Evolutionary conservation across 1,140 invertebrate species (phyloP).

Genomic region (Pogonognathellus flavescens): DNA sequence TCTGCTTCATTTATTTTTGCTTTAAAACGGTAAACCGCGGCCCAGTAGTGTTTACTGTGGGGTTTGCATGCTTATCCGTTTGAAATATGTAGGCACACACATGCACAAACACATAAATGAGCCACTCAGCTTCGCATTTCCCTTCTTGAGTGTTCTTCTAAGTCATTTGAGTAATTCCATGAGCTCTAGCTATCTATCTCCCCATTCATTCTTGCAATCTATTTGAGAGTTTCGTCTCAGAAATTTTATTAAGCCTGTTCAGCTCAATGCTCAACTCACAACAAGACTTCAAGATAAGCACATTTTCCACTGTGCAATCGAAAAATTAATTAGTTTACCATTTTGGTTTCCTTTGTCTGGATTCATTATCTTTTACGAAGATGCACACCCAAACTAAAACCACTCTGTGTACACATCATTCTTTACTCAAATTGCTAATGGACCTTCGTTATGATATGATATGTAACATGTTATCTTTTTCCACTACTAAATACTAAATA

Average conservation of each 20-base stretch:
- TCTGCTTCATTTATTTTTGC: background rate
- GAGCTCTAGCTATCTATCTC: too few relatives aligned
- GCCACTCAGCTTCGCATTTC: background rate
- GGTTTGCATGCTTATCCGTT: conserved; percentile 2
- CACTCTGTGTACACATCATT: background rate
- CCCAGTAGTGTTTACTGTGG: background rate
- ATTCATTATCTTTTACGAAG: conserved; percentile 25
- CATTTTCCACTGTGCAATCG: conserved; percentile 31
- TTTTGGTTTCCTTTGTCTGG: conserved; percentile 9
- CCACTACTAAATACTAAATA: background rate
- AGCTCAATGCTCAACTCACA: background rate
- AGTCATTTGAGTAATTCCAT: background rate
- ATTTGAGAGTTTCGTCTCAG: background rate
- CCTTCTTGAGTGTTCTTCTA: background rate
- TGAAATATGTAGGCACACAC: conserved; percentile 25
- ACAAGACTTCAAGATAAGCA: background rate
- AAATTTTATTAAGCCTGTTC: background rate
- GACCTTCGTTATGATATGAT: too few relatives aligned
- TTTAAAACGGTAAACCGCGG: too few relatives aligned
- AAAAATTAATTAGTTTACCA: conserved; percentile 49
- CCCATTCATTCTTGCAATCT: background rate
- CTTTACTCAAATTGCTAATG: background rate
- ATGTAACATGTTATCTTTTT: background rate
- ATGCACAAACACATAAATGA: background rate
- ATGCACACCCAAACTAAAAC: background rate